Evolutionary conservation across 2,797 vertebrate genomes (phyloP), one percentile per base, ranked within the genome.

Genomic region (Fundulus diaphanus): DNA sequence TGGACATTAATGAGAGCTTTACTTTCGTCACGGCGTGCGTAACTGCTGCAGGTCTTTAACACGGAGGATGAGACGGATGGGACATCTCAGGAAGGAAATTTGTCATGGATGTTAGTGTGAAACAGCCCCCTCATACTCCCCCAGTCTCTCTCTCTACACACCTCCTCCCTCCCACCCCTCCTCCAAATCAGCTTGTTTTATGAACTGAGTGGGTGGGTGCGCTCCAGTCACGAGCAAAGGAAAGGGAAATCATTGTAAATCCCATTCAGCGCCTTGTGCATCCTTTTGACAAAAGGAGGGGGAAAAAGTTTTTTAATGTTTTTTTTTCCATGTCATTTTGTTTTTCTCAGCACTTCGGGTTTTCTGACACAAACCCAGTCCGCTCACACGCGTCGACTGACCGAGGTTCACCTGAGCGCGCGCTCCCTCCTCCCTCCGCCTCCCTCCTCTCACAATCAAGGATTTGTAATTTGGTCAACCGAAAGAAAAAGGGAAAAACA

Each of bases 161-260:
- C 70, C 20, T 42, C 29, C 81, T n/a, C 20, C 48, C 68, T 22
- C 77, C 71, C 77, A 67, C 87, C n/a, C 68, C 84, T 29, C 57
- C 59, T 68, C 27, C n/a, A 74, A 3, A 76, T 84, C 63, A 87
- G 89, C 80, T 85, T 90, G 84, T 91, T 90, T 90, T 90, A 90
- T 90, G 88, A 87, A 90, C 54, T 85, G 84, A 85, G 78, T 82
- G 90, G 86, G 83, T 88, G 89, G 78, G 79, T 82, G 82, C 73
- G 90, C 85, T 81, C 86, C 91, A 82, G 92, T 94, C 92, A 94
- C 94, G 91, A 92, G 91, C 87, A 82, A 83, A 93, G 95, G 95
- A 95, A 96, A 92, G 81, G 95, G 95, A 95, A 96, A 95, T 93
- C 92, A 87, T 93, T 95, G 93, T 94, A 92, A 94, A 94, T 94